phyloP scores from a whole-genome alignment of 2,888 invertebrate genomes.

The Apodemia mormo region DNA sequence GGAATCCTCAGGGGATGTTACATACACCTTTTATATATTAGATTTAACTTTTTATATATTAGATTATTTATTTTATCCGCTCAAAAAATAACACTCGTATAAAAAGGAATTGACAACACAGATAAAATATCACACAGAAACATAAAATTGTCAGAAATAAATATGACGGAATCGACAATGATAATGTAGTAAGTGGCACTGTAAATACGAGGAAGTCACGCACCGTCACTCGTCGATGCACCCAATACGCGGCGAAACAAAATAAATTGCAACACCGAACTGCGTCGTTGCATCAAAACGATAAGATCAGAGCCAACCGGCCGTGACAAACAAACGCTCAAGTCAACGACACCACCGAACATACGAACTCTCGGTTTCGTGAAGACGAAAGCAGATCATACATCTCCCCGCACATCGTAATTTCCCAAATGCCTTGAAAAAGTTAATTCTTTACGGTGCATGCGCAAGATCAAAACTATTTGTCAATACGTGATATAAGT shows the following conservation, averaged over 20 bases:
- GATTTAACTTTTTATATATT: too few relatives aligned
- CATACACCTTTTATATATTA: too few relatives aligned
- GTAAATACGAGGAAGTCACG: slow-evolving; percentile 50
- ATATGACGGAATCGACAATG: slow-evolving; percentile 11
- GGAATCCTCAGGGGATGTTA: too few relatives aligned
- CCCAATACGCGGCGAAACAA: slow-evolving; percentile 50
- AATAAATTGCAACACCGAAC: slow-evolving; percentile 62
- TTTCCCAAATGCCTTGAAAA: slow-evolving; percentile 71
- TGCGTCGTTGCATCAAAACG: slow-evolving; percentile 57
- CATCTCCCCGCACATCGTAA: slow-evolving; percentile 59
- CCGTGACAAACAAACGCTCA: slow-evolving; percentile 76
- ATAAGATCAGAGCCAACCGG: slow-evolving; percentile 66
- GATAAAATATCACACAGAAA: too few relatives aligned
- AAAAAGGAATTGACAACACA: too few relatives aligned
- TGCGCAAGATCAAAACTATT: slow-evolving; percentile 57
- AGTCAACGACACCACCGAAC: slow-evolving; percentile 79
- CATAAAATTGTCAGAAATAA: not conserved
- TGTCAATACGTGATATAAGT: slow-evolving; percentile 47
- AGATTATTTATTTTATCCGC: too few relatives aligned
- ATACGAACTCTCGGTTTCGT: slow-evolving; percentile 78
- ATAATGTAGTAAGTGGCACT: not conserved
- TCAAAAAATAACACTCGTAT: too few relatives aligned
- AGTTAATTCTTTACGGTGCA: slow-evolving; percentile 67
- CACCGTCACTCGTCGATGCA: slow-evolving; percentile 49
- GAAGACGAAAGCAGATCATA: slow-evolving; percentile 73